phyloP scores from a whole-genome alignment of 2,888 invertebrate species.

The Acanthoscelides obtectus region DNA sequence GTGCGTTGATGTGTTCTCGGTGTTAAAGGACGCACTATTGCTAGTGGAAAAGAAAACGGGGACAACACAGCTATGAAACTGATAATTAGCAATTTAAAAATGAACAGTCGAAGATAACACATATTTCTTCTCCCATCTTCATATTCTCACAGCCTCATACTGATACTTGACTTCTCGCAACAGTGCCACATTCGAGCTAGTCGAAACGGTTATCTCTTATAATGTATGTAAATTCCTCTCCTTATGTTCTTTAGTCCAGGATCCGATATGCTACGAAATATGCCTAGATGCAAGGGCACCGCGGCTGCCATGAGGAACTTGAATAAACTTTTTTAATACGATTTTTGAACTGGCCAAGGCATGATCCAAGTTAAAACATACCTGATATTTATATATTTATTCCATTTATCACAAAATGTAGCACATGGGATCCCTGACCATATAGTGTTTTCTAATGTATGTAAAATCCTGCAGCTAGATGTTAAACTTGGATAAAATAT shows the following conservation, averaged over 20 bases:
- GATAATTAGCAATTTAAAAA: neutral
- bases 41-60: neutral
- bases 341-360: too few species aligned
- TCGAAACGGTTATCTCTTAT: neutral
- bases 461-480: neutral
- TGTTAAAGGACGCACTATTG: neutral
- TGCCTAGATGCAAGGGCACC: too few species aligned
- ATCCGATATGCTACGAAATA: too few species aligned
- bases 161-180: neutral
- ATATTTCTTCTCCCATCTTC: neutral
- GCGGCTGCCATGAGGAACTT: too few species aligned
- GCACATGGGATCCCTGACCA: too few species aligned
- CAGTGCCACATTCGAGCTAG: neutral
- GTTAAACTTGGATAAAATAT: neutral
- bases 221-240: neutral
- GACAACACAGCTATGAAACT: neutral
- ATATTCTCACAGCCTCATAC: neutral
- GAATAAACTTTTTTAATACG: too few species aligned
- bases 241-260: neutral
- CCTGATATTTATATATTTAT: too few species aligned
- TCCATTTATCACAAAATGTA: too few species aligned
- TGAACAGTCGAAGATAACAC: neutral
- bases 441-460: too few species aligned
- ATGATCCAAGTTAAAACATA: too few species aligned
- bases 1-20: too few species aligned